phyloP scores from a whole-genome alignment of 2,797 vertebrate genomes.

The Rhinichthys osculus region DNA sequence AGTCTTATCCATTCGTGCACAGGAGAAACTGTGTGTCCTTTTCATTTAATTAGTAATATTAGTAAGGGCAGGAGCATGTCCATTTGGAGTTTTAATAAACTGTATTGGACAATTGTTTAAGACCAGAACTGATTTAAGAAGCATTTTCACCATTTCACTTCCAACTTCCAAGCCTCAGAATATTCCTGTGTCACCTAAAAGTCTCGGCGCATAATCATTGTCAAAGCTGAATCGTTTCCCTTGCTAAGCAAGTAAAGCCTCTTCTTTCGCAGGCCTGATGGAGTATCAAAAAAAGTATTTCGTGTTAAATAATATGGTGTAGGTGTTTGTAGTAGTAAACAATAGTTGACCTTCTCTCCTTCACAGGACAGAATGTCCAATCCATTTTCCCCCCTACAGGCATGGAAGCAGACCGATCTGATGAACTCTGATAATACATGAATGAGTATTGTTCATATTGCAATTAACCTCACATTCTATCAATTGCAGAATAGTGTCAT shows the following conservation, averaged over 20 bases:
- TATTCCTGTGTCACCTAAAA: background rate
- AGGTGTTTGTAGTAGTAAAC: background rate
- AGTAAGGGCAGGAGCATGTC: background rate
- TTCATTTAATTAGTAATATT: background rate
- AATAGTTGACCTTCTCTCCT: background rate
- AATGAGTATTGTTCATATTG: background rate
- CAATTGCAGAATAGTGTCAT: slow-evolving; percentile 7
- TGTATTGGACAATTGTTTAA: background rate
- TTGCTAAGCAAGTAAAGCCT: background rate
- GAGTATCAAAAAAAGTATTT: background rate
- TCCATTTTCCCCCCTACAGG: background rate
- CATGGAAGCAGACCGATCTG: background rate
- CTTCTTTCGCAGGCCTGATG: background rate
- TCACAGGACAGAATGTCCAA: background rate
- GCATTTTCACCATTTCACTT: background rate
- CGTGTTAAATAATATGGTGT: background rate
- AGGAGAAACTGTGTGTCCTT: background rate
- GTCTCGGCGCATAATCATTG: background rate
- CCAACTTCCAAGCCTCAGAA: background rate
- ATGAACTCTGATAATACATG: background rate
- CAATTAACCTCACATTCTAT: background rate
- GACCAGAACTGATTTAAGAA: background rate
- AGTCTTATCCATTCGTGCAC: background rate
- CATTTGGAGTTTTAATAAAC: background rate
- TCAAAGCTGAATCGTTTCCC: background rate